Conservation (phyloP, 2,888 invertebrate species). For the Thysanoteuthis rhombus region DNA sequence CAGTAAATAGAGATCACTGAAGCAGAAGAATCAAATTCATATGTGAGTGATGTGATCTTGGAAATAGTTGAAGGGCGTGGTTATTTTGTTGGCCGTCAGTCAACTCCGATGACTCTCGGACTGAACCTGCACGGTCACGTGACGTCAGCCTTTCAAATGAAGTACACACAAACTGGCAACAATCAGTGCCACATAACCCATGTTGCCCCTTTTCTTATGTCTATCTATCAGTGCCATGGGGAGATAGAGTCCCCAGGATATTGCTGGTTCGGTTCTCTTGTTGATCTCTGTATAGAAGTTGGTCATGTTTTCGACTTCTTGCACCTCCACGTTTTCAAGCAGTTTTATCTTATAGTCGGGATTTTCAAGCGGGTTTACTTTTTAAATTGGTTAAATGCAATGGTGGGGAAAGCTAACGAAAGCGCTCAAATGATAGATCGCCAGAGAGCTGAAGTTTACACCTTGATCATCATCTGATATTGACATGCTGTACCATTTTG, state of each 20-base stretch:
- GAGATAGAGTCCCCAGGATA: neutral
- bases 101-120: neutral
- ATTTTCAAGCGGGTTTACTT: no score
- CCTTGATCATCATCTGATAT: no score
- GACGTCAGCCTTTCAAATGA: neutral
- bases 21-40: neutral
- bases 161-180: neutral
- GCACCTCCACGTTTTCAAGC: no score
- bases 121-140: neutral
- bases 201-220: neutral
- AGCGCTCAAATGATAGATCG: no score
- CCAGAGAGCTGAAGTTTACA: no score
- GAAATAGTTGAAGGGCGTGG: neutral
- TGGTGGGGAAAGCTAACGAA: no score
- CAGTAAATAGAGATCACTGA: neutral
- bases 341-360: no score
- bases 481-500: no score
- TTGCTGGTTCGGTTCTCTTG: neutral
- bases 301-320: no score
- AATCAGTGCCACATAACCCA: neutral
- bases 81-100: neutral
- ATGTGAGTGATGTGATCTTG: neutral
- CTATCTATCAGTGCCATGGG: neutral
- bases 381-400: no score
- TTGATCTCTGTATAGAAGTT: no score